Evolutionary conservation across 2,888 invertebrate genomes (phyloP).

Genomic region (Actias luna): DNA sequence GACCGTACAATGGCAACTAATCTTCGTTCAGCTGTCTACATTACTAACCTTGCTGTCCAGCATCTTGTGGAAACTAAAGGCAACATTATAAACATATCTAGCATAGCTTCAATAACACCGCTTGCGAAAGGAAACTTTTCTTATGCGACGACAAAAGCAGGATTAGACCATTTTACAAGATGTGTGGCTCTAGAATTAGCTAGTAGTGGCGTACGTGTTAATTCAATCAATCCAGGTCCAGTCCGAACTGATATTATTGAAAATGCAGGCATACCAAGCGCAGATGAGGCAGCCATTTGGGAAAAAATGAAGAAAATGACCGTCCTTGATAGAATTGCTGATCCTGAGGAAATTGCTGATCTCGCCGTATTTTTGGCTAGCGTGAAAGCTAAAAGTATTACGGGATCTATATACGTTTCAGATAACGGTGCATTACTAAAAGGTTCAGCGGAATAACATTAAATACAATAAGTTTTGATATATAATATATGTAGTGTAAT

Average conservation of each 20-base stretch:
- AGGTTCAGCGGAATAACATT: slow-evolving; percentile 4
- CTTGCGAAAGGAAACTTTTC: slow-evolving; percentile 27
- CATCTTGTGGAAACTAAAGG: slow-evolving; percentile 33
- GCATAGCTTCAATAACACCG: slow-evolving; percentile 59
- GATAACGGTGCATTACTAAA: slow-evolving; percentile 87
- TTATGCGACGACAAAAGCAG: slow-evolving; percentile 88
- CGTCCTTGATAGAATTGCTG: slow-evolving; percentile 28
- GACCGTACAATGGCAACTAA: slow-evolving; percentile 39
- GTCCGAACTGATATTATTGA: slow-evolving; percentile 37
- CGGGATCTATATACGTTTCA: slow-evolving; percentile 89
- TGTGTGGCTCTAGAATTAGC: slow-evolving; percentile 91
- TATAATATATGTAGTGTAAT: too few relatives aligned
- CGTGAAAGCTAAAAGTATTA: slow-evolving; percentile 89
- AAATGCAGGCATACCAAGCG: slow-evolving; percentile 25
- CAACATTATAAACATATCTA: slow-evolving; percentile 90
- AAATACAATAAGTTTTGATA: too few relatives aligned
- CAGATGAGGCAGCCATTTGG: slow-evolving; percentile 23
- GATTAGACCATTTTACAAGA: slow-evolving; percentile 93
- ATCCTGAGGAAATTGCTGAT: slow-evolving; percentile 86
- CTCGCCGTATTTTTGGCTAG: slow-evolving; percentile 92
- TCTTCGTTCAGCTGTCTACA: slow-evolving; percentile 38
- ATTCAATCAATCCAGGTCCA: slow-evolving; percentile 87
- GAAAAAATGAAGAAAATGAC: slow-evolving; percentile 24
- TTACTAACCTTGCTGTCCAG: slow-evolving; percentile 35
- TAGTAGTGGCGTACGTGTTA: slow-evolving; percentile 87